Evolutionary conservation across 2,113 vertebrate species (phyloP), one percentile per base, ranked within the genome.

Genomic region (Gobio gobio): DNA sequence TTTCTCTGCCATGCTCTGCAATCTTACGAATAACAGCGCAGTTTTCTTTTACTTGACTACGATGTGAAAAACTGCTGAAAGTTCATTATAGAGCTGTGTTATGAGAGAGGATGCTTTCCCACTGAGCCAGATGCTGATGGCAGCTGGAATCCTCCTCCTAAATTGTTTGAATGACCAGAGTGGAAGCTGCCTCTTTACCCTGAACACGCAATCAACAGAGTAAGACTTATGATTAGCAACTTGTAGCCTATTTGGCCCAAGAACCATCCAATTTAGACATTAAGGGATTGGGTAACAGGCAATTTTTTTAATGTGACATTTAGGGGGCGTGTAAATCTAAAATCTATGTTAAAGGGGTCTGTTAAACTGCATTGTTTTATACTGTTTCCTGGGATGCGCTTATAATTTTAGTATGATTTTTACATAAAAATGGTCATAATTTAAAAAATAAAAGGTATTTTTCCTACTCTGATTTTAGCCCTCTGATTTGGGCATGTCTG

Each of bases 81-180:
- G 45, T 61, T 68, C 26, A 51, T 66, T 81, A 81, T 61, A 49
- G 43, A 33, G 36, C 59, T 66, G 61, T 81, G 43, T 51, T 12
- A 22, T 9, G 0, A 26, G 43, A 12, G 51, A 81, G 45, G 61
- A 66, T 22, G 61, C 47, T 51, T 51, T 51, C 16, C 61, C 61
- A 26, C 56, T 45, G 61, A 18, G 78, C 40, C 22, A 63, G 13
- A 16, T 63, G 20, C 56, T 43, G n/a, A 79, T 45, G 47, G 14
- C 73, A 51, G 73, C 7, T 29, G 16, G 14, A 16, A 49, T 54
- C 24, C 73, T 75, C 45, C 26, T 26, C 24, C 26, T 51, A 2
- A 54, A 70, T 59, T 16, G 33, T 43, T 43, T 43, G 20, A n/a
- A n/a, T 78, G 20, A n/a, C 43, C 66, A 1, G 1, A 77, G 49